Evolutionary conservation across 2,113 vertebrate genomes (phyloP), one percentile per base, ranked within the genome.

Genomic region (Melanocharis versteri): DNA sequence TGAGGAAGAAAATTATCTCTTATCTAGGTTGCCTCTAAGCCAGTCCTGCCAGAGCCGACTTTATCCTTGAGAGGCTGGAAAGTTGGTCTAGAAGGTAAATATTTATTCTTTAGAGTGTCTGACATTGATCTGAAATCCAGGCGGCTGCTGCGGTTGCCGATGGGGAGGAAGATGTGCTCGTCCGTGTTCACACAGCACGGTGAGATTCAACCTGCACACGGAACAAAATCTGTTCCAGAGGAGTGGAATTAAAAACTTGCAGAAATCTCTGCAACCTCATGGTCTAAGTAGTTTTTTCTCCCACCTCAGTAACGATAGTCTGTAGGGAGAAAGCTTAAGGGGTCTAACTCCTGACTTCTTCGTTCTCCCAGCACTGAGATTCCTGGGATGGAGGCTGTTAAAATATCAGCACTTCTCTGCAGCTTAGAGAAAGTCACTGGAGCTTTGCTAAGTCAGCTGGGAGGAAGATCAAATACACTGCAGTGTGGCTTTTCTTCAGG

Each of bases 41-140:
- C 90, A 86, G 90, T 83, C 51, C 47, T 83, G 73, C n/a, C 70
- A 77, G 78, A 60, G 50, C 68, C 28, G 53, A 64, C 93, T 94
- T 94, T 95, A 90, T 91, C 92, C 95, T 96, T 95, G 83, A 88
- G 88, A 90, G 76, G 76, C 80, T 92, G 88, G 47, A 44, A 93
- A 93, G 77, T 94, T 93, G 88, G 86, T 93, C 72, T 95, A 56
- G 83, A 88, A 83, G 85, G 90, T 95, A 97, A 93, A 96, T 92
- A 92, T 95, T 95, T 93, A 70, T 95, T 77, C 90, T 86, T 73
- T 14, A 22, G 79, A 75, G 94, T 64, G 85, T 88, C 77, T 94
- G 93, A 80, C 90, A 92, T 65, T 51, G 56, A 42, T 90, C 84
- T 80, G 91, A 70, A 78, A 83, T 69, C 50, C 60, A 35, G 48